Evolutionary conservation across 2,797 vertebrate genomes (phyloP).

Genomic region (Falco naumanni): DNA sequence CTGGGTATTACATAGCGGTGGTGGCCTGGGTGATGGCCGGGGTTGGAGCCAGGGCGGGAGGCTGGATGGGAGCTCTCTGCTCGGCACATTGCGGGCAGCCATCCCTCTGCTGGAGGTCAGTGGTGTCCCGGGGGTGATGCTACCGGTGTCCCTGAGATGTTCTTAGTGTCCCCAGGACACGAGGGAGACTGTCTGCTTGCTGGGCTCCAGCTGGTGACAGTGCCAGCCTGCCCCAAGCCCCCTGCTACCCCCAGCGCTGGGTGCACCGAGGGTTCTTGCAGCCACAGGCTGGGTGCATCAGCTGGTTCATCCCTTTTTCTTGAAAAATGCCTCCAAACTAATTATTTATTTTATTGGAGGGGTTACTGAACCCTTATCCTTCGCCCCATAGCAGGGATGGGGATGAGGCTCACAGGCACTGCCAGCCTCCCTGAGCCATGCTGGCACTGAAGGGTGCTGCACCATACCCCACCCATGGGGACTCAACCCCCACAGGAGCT

Average conservation of each 20-base stretch:
- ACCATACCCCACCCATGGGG: not conserved
- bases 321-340: not conserved
- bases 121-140: fast-evolving
- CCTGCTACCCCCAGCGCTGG: not conserved
- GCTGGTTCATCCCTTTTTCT: not conserved
- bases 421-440: not conserved
- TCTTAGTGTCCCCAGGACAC: not conserved
- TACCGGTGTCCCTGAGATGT: not conserved
- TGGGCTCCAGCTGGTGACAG: fast-evolving
- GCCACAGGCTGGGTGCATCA: not conserved
- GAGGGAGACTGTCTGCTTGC: not conserved
- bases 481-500: not conserved
- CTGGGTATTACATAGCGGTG: not conserved
- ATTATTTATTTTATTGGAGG: not conserved
- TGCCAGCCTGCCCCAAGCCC: not conserved
- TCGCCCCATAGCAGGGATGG: not conserved
- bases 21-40: not conserved
- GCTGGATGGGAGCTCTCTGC: not conserved
- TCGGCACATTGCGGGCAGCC: not conserved
- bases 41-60: fast-evolving
- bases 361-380: not conserved
- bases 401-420: fast-evolving
- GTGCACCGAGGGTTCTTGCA: fast-evolving
- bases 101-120: not conserved
- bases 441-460: fast-evolving